phyloP scores from a whole-genome alignment of 2,797 vertebrate genomes.

The Anguilla anguilla region DNA sequence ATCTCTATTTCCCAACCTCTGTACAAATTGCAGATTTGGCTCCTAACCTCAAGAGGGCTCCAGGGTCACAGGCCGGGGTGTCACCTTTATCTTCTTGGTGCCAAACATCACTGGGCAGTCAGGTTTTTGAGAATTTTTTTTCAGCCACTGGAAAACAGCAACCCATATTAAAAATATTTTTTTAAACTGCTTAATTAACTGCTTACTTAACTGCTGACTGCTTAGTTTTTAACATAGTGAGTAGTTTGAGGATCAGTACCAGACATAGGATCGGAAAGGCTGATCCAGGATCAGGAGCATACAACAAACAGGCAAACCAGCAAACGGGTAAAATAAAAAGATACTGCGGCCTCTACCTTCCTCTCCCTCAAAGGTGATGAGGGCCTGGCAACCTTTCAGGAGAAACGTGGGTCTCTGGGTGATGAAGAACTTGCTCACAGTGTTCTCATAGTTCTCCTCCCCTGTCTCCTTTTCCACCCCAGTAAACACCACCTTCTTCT shows the following conservation, averaged over 20 bases:
- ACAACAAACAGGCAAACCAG: no score
- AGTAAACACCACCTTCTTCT: constrained; percentile 72
- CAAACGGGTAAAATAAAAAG: not conserved
- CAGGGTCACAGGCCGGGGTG: constrained; percentile 63
- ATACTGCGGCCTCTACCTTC: constrained; percentile 68
- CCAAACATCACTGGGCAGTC: constrained; percentile 73
- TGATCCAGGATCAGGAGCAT: not conserved
- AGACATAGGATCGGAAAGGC: not conserved
- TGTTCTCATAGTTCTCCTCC: constrained; percentile 41
- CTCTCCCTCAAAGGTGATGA: constrained; percentile 89
- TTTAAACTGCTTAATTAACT: no score
- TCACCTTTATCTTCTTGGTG: constrained; percentile 59
- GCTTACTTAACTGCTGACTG: no score
- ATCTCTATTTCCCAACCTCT: no score
- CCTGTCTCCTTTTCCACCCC: constrained; percentile 35
- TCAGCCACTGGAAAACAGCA: constrained; percentile 75
- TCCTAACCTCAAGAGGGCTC: constrained; percentile 78
- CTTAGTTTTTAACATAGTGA: not conserved
- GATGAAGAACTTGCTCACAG: constrained; percentile 70
- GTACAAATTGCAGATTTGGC: not conserved
- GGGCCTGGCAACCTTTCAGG: constrained; percentile 76
- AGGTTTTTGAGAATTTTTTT: constrained; percentile 67
- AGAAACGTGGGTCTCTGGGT: constrained; percentile 62
- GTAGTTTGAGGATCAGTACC: not conserved
- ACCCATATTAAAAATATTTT: not conserved